Evolutionary conservation across 2,888 invertebrate genomes (phyloP).

Genomic region (Andrena marginata): DNA sequence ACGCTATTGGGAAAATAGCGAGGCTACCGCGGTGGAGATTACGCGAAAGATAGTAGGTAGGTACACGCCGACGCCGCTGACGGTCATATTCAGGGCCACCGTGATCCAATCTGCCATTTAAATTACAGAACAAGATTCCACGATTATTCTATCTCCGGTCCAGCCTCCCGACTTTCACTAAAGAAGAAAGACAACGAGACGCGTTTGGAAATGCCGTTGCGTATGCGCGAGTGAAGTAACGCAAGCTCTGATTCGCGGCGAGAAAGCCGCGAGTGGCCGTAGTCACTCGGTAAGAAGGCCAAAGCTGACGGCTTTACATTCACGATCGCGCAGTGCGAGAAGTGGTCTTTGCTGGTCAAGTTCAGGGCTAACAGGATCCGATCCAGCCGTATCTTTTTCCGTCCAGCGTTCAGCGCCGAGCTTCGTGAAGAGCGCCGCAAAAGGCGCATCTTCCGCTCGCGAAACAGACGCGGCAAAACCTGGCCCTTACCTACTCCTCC

Average conservation of each 20-base stretch:
- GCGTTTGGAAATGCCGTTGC: not conserved
- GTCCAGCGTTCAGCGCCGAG: not conserved
- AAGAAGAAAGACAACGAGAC: not conserved
- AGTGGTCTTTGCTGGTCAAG: constrained; percentile 65
- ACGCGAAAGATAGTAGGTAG: not conserved
- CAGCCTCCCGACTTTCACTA: constrained; percentile 39
- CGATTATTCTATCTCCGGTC: constrained; percentile 7
- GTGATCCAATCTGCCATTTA: constrained; percentile 48
- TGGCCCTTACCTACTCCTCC: constrained; percentile 28
- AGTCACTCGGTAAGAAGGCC: constrained; percentile 13
- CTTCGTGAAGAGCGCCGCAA: constrained; percentile 9
- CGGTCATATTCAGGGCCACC: constrained; percentile 52
- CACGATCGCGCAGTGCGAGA: constrained; percentile 40
- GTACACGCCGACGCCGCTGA: not conserved
- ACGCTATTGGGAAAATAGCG: no score
- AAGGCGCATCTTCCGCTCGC: constrained; percentile 20
- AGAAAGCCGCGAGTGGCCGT: not conserved
- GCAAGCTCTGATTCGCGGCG: not conserved
- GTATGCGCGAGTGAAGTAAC: not conserved
- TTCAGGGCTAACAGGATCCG: constrained; percentile 75
- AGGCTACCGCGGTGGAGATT: not conserved
- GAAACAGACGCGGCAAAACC: constrained; percentile 30
- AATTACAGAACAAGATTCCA: constrained; percentile 54
- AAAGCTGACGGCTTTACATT: constrained; percentile 52
- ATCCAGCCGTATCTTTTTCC: constrained; percentile 48